phyloP scores from a whole-genome alignment of 2,797 vertebrate species.

The Rhabdophis nuchalis region DNA sequence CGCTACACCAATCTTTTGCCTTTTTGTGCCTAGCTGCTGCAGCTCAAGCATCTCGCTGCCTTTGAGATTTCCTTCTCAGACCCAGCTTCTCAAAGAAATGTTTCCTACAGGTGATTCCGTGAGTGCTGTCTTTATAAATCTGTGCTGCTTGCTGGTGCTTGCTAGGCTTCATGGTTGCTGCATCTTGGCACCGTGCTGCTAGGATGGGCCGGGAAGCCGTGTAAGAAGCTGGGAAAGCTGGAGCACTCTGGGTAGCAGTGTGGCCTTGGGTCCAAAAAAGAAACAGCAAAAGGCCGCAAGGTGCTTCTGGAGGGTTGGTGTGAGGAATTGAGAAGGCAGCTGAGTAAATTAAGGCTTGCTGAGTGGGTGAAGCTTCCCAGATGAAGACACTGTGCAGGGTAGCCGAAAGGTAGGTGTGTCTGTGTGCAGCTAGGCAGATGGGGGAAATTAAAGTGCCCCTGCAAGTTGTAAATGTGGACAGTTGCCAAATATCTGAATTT shows the following conservation, averaged over 20 bases:
- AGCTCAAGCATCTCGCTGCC: background rate
- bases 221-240: background rate
- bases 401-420: background rate
- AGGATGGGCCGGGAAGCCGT: background rate
- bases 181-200: too few relatives aligned
- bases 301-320: background rate
- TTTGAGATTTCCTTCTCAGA: background rate
- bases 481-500: background rate
- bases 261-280: background rate
- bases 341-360: background rate
- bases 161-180: background rate
- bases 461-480: background rate
- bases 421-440: background rate
- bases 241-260: background rate
- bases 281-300: background rate
- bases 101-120: background rate
- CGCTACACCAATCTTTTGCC: background rate
- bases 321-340: background rate
- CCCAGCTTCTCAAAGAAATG: background rate
- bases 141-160: background rate
- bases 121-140: background rate
- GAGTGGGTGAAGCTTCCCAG: background rate
- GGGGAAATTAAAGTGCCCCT: background rate
- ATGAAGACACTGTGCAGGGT: background rate
- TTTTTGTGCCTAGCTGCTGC: background rate